These are phyloP conservation scores for Rhodeus uyekii DNA, from an alignment of 2,797 vertebrate species.

Conservation along the genomic window DNA sequence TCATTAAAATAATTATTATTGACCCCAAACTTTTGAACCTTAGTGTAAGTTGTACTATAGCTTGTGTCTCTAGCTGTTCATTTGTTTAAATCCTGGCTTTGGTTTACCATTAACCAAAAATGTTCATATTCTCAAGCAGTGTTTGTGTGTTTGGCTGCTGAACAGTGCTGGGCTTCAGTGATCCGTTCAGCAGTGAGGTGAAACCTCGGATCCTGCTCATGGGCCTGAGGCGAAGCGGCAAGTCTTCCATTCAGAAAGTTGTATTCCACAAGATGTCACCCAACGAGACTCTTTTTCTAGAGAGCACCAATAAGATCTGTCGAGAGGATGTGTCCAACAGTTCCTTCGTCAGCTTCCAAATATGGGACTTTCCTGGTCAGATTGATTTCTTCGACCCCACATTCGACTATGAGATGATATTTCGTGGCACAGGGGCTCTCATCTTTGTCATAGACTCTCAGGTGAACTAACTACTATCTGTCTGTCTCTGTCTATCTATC, in stretches of 20 bases:
- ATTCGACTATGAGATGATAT: slow-evolving; percentile 93
- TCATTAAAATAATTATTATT: background rate
- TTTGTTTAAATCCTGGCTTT: background rate
- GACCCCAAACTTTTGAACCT: background rate
- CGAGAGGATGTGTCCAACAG: slow-evolving; percentile 90
- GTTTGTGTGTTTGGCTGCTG: slow-evolving; percentile 38
- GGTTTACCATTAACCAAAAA: slow-evolving; percentile 15
- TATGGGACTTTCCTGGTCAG: slow-evolving; percentile 92
- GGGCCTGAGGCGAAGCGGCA: slow-evolving; percentile 91
- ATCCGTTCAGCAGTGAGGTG: slow-evolving; percentile 87
- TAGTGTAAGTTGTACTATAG: background rate
- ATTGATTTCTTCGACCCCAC: slow-evolving; percentile 92
- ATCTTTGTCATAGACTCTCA: slow-evolving; percentile 93
- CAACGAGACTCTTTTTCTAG: slow-evolving; percentile 88
- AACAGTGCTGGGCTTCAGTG: slow-evolving; percentile 84
- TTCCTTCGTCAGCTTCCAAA: slow-evolving; percentile 91
- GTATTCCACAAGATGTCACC: slow-evolving; percentile 94
- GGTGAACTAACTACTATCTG: slow-evolving; percentile 63
- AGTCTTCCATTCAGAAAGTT: slow-evolving; percentile 96
- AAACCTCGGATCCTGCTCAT: slow-evolving; percentile 93
- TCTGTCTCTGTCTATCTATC: background rate
- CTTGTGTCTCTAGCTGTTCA: background rate
- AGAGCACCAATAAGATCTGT: slow-evolving; percentile 92
- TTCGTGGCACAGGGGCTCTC: slow-evolving; percentile 87
- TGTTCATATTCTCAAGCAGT: background rate